Base-by-base conservation (phyloP, 1,140 invertebrate species). In the Goniozus legneri region DNA sequence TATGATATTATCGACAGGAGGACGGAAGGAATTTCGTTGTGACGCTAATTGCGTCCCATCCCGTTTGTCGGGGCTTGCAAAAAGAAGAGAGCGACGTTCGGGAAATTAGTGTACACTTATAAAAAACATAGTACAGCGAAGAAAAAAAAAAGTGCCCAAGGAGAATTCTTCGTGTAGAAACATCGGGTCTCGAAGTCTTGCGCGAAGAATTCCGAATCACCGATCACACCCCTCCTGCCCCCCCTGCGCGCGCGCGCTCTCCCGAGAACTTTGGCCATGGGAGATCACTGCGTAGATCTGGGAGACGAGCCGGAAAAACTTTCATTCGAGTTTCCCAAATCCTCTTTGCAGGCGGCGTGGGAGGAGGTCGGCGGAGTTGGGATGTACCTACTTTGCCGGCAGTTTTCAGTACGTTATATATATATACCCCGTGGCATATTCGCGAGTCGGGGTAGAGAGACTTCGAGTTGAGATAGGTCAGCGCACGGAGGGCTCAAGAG, bases 291-390 rank as follows among this genome's bases (percentile, higher is more conserved):
- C 35, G 32, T 32, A 33, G 33, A 52, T 41, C 45, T 38, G 32
- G 19, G 32, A 35, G 37, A 47, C 37, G 31, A 42, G 33, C 33
- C 3, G n/a, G 38, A 7, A 6, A 22, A 52, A 52, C 50, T 52
- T 52, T 48, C 50, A 52, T 52, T 52, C 45, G 32, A 52, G 50
- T 52, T 52, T 35, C n/a, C 37, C 50, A 52, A 52, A 52, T 52
- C 50, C 50, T 52, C 50, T 52, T 48, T 48, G 39, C 38, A 20
- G n/a, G n/a, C n/a, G n/a, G n/a, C n/a, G n/a, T n/a, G n/a, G n/a
- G n/a, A n/a, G n/a, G n/a, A n/a, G n/a, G n/a, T n/a, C n/a, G n/a
- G n/a, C n/a, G n/a, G n/a, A n/a, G n/a, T 33, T 27, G 38, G 27
- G 31, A 46, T 39, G 43, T 24, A 24, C 30, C 22, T 24, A 2